phyloP scores from a whole-genome alignment of 2,888 invertebrate species.

The Nephrotoma guestfalica region DNA sequence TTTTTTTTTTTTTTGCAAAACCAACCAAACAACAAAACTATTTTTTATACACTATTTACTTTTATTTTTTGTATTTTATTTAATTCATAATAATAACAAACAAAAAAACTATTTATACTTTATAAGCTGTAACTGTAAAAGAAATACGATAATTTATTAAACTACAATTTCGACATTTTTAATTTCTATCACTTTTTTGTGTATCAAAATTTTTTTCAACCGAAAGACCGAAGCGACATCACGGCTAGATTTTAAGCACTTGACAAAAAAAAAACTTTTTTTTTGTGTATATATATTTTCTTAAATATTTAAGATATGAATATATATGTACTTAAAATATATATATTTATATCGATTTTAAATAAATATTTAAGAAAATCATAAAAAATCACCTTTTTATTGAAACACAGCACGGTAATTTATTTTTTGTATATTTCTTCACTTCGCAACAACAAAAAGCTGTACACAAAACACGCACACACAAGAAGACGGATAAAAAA shows the following conservation, averaged over 20 bases:
- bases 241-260: neutral
- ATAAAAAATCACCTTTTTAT: neutral
- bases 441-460: neutral
- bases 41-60: neutral
- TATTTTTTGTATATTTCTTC: neutral
- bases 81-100: neutral
- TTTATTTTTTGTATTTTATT: neutral
- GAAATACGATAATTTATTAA: neutral
- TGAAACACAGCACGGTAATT: neutral
- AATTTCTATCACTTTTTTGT: neutral
- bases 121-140: neutral
- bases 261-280: neutral
- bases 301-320: neutral
- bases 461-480: neutral
- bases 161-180: neutral
- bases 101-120: neutral
- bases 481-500: neutral
- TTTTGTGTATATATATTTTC: neutral
- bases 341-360: neutral
- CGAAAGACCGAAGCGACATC: neutral
- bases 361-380: neutral
- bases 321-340: neutral
- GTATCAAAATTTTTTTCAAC: neutral
- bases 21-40: neutral
- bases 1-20: neutral